Percentiles rank a stretch among this genome's conserved stretches.
Conservation (phyloP, 37 sponge, comb jelly and placozoan species). For the Chondrosia reniformis region DNA sequence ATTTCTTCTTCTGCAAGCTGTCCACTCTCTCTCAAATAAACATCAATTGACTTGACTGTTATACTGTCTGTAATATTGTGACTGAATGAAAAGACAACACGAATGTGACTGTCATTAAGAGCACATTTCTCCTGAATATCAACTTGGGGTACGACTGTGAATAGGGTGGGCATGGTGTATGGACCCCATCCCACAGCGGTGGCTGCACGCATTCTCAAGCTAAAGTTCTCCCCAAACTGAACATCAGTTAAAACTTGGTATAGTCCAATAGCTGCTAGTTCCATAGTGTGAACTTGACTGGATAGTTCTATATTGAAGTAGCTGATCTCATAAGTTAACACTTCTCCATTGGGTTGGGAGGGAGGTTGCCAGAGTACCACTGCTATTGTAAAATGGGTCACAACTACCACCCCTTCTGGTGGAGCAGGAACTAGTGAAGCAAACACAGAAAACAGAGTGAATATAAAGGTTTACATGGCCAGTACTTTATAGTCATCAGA, state of each 20-base stretch:
- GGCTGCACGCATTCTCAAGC: background rate
- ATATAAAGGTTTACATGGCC: too few species aligned
- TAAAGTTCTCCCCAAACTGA: background rate
- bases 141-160: background rate
- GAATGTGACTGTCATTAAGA: background rate
- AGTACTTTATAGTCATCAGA: too few species aligned
- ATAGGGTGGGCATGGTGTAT: background rate
- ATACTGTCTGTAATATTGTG: background rate
- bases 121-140: background rate
- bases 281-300: background rate
- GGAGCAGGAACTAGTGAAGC: background rate
- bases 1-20: too few species aligned
- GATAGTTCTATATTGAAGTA: background rate
- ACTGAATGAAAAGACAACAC: background rate
- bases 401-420: background rate
- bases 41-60: background rate
- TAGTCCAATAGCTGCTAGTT: background rate
- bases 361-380: background rate
- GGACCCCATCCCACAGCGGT: background rate
- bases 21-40: background rate
- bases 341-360: background rate
- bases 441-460: background rate
- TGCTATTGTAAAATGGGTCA: conserved; percentile 1
- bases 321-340: background rate
- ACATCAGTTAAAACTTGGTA: background rate